Percentiles rank a stretch among this genome's conserved stretches.
Evolutionary conservation across 2,113 vertebrate genomes (phyloP).

Genomic region (Brevimyrus niger): DNA sequence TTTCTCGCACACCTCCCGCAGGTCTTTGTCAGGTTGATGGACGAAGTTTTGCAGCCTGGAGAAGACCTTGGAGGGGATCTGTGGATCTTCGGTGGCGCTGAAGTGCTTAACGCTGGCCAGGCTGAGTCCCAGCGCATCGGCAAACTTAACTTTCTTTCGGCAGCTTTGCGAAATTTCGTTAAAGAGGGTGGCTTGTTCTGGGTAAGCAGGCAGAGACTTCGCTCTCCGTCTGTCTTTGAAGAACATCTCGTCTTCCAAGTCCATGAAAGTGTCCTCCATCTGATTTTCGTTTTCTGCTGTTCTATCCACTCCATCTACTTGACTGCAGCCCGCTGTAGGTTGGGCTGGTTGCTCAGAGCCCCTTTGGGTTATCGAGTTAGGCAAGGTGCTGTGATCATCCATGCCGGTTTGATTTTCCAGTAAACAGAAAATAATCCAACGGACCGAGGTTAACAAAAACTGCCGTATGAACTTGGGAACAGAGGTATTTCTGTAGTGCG

Average conservation of each 20-base stretch:
- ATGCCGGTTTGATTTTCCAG: neutral
- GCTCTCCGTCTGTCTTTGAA: slow-evolving; percentile 53
- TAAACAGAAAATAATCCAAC: neutral
- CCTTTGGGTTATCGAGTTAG: neutral
- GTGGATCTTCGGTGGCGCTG: slow-evolving; percentile 72
- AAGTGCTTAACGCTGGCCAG: slow-evolving; percentile 81
- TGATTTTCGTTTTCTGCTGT: slow-evolving; percentile 31
- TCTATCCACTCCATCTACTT: neutral
- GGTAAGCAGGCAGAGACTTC: slow-evolving; percentile 51
- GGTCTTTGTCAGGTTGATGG: slow-evolving; percentile 35
- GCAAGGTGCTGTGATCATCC: neutral
- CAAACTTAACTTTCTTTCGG: slow-evolving; percentile 81
- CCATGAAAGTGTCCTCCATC: slow-evolving; percentile 36
- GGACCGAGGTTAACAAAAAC: neutral
- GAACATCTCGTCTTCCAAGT: slow-evolving; percentile 30
- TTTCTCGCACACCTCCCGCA: slow-evolving; percentile 30
- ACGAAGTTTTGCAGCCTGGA: slow-evolving; percentile 62
- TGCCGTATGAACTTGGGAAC: neutral
- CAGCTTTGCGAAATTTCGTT: slow-evolving; percentile 35
- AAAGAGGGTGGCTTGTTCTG: slow-evolving; percentile 38
- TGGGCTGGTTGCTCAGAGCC: neutral
- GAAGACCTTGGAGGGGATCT: slow-evolving; percentile 66
- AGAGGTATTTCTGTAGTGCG: slow-evolving; percentile 16
- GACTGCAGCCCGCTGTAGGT: neutral
- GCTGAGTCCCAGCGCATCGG: slow-evolving; percentile 73